Evolutionary conservation across 1,140 invertebrate genomes (phyloP).

Genomic region (Drosophila tsacasi): DNA sequence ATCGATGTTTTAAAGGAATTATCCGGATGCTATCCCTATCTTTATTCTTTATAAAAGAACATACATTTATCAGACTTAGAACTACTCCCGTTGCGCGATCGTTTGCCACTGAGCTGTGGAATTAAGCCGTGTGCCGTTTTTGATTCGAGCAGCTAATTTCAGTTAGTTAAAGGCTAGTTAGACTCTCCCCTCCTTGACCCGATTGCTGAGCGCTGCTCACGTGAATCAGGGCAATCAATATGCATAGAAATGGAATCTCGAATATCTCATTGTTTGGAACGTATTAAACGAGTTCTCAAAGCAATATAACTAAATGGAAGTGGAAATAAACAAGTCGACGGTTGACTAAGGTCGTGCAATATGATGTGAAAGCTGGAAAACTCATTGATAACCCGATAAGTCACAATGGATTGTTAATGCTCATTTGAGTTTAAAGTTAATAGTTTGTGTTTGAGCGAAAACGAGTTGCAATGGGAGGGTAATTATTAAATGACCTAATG

Average conservation of each 20-base stretch:
- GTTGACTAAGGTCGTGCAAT: constrained; percentile 29
- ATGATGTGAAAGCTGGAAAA: constrained; percentile 30
- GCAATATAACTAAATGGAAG: constrained; percentile 19
- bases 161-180: constrained; percentile 27
- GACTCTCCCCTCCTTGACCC: constrained; percentile 35
- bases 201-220: constrained; percentile 9
- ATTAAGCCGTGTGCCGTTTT: constrained; percentile 39
- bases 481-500: background rate
- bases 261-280: constrained; percentile 22
- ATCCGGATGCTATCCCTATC: background rate
- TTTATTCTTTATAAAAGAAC: background rate
- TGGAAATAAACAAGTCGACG: constrained; percentile 12
- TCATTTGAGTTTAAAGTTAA: background rate
- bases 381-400: constrained; percentile 4
- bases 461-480: background rate
- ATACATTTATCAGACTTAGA: background rate
- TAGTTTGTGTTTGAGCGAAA: constrained; percentile 1
- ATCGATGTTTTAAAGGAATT: too few relatives aligned
- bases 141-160: constrained; percentile 42
- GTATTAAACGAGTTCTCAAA: constrained; percentile 36
- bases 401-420: background rate
- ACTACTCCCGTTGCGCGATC: constrained; percentile 31
- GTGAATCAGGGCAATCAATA: constrained; percentile 50
- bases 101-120: constrained; percentile 32
- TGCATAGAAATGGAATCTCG: constrained; percentile 15